Conservation (phyloP, 1,140 invertebrate genomes). For the Bombus waltoni region DNA sequence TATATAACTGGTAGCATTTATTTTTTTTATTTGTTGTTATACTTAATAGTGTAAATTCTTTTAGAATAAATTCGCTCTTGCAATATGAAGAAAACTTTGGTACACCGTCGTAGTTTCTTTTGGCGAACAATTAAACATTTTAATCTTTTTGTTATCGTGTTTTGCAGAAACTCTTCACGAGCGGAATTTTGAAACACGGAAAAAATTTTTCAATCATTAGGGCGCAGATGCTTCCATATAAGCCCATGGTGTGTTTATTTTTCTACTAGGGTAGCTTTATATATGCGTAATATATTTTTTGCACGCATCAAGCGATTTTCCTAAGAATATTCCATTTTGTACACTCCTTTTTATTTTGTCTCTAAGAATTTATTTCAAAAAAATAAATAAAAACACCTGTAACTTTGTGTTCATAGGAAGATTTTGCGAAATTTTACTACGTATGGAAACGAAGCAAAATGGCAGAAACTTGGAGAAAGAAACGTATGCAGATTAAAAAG, state of each 20-base stretch:
- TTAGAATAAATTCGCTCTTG: too few relatives aligned
- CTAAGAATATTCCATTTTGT: too few relatives aligned
- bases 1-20: too few relatives aligned
- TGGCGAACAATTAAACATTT: neutral
- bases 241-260: neutral
- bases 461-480: neutral
- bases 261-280: too few relatives aligned
- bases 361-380: neutral
- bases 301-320: too few relatives aligned
- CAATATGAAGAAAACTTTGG: fast-evolving
- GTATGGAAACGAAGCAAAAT: neutral
- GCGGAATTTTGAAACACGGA: neutral
- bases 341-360: neutral
- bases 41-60: too few relatives aligned
- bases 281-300: too few relatives aligned
- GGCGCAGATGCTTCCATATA: neutral
- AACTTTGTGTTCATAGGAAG: neutral
- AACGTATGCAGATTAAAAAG: fast-evolving
- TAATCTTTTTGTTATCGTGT: fast-evolving
- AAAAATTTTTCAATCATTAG: slow-evolving; percentile 17
- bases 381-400: fast-evolving
- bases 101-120: too few relatives aligned
- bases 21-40: too few relatives aligned
- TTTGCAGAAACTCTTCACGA: slow-evolving; percentile 3
- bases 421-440: slow-evolving; percentile 33